phyloP scores from a whole-genome alignment of 2,113 vertebrate genomes.

The Danio rerio region DNA sequence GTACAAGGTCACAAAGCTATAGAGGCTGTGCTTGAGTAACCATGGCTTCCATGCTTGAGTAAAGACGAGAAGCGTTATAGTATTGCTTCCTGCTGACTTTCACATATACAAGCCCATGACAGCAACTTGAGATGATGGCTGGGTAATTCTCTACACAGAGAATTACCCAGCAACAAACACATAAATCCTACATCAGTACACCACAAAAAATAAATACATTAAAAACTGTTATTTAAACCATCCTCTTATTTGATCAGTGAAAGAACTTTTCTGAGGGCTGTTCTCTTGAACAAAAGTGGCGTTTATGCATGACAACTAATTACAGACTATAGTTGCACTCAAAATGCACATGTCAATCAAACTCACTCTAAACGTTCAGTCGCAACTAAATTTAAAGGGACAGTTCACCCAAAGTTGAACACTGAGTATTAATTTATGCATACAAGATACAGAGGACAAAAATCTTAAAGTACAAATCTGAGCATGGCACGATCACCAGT shows the following conservation, averaged over 20 bases:
- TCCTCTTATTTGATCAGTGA: background rate
- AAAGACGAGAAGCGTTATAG: slow-evolving; percentile 2
- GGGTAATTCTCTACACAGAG: slow-evolving; percentile 33
- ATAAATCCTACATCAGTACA: background rate
- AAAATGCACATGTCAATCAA: background rate
- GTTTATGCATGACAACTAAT: background rate
- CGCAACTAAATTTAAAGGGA: too few species aligned
- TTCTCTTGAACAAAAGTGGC: background rate
- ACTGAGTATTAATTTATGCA: too few species aligned
- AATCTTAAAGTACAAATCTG: too few species aligned
- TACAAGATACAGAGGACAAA: too few species aligned
- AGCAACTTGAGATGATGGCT: slow-evolving; percentile 26
- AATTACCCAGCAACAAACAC: background rate
- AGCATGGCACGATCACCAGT: too few species aligned
- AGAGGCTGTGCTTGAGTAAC: slow-evolving; percentile 23
- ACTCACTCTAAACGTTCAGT: background rate
- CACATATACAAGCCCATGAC: slow-evolving; percentile 36
- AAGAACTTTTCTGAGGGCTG: background rate
- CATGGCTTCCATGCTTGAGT: slow-evolving; percentile 24
- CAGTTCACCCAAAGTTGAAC: background rate
- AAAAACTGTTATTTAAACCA: background rate
- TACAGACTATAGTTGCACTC: background rate
- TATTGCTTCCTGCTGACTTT: slow-evolving; percentile 26
- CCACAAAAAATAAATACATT: background rate
- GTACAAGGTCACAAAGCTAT: slow-evolving; percentile 15